Evolutionary conservation across 2,113 vertebrate species (phyloP).

Genomic region (Rhizomys pruinosus): DNA sequence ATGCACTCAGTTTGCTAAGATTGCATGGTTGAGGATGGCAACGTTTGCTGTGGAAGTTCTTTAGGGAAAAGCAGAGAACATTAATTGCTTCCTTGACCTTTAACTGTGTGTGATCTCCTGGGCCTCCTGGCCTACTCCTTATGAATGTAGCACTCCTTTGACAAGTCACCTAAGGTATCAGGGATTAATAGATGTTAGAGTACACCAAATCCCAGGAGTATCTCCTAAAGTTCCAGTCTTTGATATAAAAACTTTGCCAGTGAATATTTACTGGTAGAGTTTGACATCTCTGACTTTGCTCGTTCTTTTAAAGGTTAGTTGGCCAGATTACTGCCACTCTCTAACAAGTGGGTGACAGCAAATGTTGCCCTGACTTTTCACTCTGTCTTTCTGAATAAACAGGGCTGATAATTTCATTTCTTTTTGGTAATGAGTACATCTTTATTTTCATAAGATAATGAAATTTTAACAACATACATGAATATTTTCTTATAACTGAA

Average conservation of each 20-base stretch:
- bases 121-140: conserved; percentile 26
- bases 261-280: conserved; percentile 54
- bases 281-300: conserved; percentile 28
- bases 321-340: not conserved
- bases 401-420: not conserved
- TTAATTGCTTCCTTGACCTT: conserved; percentile 77
- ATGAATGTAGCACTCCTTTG: conserved; percentile 64
- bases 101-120: conserved; percentile 31
- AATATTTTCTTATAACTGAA: not conserved
- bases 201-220: conserved; percentile 67
- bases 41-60: conserved; percentile 6
- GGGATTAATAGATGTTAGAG: conserved; percentile 68
- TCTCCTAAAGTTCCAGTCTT: conserved; percentile 67
- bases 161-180: conserved; percentile 63
- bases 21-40: not conserved
- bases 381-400: conserved; percentile 17
- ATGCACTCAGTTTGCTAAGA: conserved; percentile 48
- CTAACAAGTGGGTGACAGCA: not conserved
- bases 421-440: not conserved
- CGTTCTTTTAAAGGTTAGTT: conserved; percentile 37
- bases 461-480: conserved; percentile 26
- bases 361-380: not conserved
- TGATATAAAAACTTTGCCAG: conserved; percentile 63
- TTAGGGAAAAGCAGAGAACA: conserved; percentile 68
- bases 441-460: conserved; percentile 28